A percentile compares a stretch with the other conserved stretches of the same genome.
Conservation (phyloP, 1,140 invertebrate genomes). For the Cotesia chilonis region DNA sequence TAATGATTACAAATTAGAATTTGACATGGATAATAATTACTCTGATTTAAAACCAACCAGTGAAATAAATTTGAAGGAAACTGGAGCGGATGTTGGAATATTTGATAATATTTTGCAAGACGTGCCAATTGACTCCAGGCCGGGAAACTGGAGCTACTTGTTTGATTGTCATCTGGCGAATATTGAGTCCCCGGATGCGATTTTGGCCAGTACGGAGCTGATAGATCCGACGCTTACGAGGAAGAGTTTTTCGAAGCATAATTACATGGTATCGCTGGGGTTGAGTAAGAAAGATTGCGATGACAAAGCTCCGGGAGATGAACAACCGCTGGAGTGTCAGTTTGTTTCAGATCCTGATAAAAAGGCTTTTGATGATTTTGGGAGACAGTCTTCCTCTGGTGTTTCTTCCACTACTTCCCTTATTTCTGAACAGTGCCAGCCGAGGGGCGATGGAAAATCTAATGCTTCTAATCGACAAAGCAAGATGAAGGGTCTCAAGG, state of each 20-base stretch:
- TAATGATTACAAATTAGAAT: constrained; percentile 30
- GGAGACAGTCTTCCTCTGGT: constrained; percentile 1
- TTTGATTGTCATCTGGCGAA: constrained; percentile 31
- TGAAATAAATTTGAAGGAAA: constrained; percentile 6
- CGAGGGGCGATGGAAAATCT: neutral
- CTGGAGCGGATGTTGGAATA: constrained; percentile 28
- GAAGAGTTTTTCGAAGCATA: neutral
- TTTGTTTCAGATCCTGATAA: neutral
- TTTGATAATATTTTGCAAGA: constrained; percentile 43
- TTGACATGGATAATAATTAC: constrained; percentile 17
- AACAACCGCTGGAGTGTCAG: too few relatives aligned
- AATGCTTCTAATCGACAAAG: neutral
- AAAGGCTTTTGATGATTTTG: neutral
- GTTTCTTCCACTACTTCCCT: constrained; percentile 32
- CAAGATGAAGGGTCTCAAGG: neutral
- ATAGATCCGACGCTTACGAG: constrained; percentile 4
- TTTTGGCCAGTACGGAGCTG: neutral
- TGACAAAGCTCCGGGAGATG: too few relatives aligned
- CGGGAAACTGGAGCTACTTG: constrained; percentile 37
- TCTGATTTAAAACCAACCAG: neutral
- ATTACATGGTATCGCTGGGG: constrained; percentile 15
- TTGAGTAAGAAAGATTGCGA: neutral
- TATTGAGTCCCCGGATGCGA: constrained; percentile 18
- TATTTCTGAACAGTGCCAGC: neutral
- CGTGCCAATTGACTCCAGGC: constrained; percentile 39